Evolutionary conservation across 1,140 invertebrate species (phyloP), one percentile per base, ranked within the genome.

Genomic region (Belonocnema kinseyi): DNA sequence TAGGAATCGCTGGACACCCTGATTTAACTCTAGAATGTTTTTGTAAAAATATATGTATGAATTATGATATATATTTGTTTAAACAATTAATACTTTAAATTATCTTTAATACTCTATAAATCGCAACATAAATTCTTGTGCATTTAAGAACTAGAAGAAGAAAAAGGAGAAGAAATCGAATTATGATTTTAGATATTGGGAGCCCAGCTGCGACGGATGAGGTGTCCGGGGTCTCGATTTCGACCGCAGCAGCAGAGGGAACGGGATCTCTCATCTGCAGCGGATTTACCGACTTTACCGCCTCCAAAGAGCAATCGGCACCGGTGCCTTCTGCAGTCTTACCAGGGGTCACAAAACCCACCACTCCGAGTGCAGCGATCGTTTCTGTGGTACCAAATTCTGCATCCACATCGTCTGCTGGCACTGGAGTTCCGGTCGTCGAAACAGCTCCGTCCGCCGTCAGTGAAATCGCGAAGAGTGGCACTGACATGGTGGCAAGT

Each of bases 401-500:
- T 4, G 83, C 80, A 66, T 79, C 79, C 82, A 46, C 77, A 83
- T 79, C 87, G 51, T 78, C 81, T 85, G 83, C 80, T 86, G 72
- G 86, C 14, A n/a, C 88, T 81, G 77, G 89, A 86, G 77, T 88
- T 87, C 85, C 89, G 75, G 83, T 88, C 70, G 89, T 93, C 80
- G 93, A 95, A 85, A 91, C 94, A 79, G 94, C 94, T 80, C 93
- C 94, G 61, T 94, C 94, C 80, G 93, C 94, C 74, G 92, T 95
- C 82, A 95, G 94, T 89, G 95, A 96, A 90, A 93, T 94, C 77
- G 95, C 95, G 19, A 94, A 96, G 85, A 93, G 93, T 82, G 93
- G 92, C 83, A 94, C 94, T 80, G 95, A 97, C 90, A 93, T 95
- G 91, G 95, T 97, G 86, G 94, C 93, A 78, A 90, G 91, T 90